A percentile compares a stretch with the other conserved stretches of the same genome.
Conservation (phyloP, 2,888 invertebrate species). For the Hirtodrosophila duncani region DNA sequence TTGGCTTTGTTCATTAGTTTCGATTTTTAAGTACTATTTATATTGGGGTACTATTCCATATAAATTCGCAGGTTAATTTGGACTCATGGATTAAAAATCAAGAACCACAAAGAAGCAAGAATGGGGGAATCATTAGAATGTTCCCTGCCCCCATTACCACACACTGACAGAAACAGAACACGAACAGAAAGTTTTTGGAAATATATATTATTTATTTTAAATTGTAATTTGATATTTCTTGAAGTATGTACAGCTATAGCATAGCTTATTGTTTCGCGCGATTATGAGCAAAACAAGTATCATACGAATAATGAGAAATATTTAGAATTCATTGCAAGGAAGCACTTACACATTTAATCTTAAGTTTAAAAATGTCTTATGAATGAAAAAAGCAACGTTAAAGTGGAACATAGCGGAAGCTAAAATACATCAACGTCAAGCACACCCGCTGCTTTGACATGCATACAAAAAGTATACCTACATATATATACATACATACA, state of each 20-base stretch:
- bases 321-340: constrained; percentile 3
- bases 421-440: constrained; percentile 42
- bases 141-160: not conserved
- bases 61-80: constrained; percentile 38
- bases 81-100: constrained; percentile 20
- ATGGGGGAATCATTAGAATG: no score
- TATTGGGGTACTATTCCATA: constrained; percentile 32
- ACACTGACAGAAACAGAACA: constrained; percentile 12
- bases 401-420: constrained; percentile 49
- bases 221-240: constrained; percentile 55
- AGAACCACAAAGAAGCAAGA: not conserved
- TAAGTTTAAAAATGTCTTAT: constrained; percentile 56
- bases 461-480: constrained; percentile 25
- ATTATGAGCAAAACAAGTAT: constrained; percentile 13
- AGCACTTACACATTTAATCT: constrained; percentile 38
- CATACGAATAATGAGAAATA: constrained; percentile 3
- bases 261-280: not conserved
- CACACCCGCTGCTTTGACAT: no score
- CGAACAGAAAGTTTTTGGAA: constrained; percentile 11
- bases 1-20: constrained; percentile 35
- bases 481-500: constrained; percentile 36
- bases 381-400: constrained; percentile 45
- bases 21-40: constrained; percentile 28
- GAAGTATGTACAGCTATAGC: constrained; percentile 32
- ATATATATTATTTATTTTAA: constrained; percentile 64